Conservation (phyloP, 2,797 vertebrate species). For the Sebastes minor region DNA sequence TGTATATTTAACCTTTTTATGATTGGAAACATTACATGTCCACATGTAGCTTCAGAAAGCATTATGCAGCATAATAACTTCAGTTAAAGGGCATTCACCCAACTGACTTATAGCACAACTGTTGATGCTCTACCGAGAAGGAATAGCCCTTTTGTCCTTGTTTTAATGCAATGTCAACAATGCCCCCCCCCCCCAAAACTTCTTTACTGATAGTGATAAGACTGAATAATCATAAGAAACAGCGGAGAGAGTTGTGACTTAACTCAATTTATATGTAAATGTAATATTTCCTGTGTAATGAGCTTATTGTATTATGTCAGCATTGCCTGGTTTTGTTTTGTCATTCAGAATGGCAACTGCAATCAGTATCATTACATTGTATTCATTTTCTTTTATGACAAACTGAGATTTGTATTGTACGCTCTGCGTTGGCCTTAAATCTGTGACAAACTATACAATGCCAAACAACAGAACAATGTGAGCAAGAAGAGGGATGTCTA, state of each 20-base stretch:
- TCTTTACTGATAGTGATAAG: conserved; percentile 69
- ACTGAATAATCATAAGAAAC: conserved; percentile 69
- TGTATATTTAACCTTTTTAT: neutral
- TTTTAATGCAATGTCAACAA: conserved; percentile 62
- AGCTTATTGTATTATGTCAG: conserved; percentile 75
- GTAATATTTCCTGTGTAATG: conserved; percentile 78
- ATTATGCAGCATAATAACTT: conserved; percentile 1
- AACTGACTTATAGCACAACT: conserved; percentile 8
- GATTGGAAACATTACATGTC: neutral
- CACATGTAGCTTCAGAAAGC: neutral
- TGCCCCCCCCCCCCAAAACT: conserved; percentile 29
- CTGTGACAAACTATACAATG: neutral
- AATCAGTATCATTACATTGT: conserved; percentile 59
- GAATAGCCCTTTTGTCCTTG: conserved; percentile 46
- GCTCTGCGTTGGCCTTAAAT: conserved; percentile 11
- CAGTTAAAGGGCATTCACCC: conserved; percentile 25
- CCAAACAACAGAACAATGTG: conserved; percentile 25
- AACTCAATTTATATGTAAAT: conserved; percentile 85
- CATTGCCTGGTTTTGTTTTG: conserved; percentile 67
- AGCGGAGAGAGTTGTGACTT: conserved; percentile 67
- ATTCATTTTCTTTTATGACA: conserved; percentile 38
- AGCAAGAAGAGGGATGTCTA: conserved; percentile 10
- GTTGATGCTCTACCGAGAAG: conserved; percentile 6
- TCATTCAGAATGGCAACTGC: conserved; percentile 53
- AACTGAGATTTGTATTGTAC: conserved; percentile 47